Evolutionary conservation across 2,113 vertebrate species (phyloP).

Genomic region (Aramus guarauna): DNA sequence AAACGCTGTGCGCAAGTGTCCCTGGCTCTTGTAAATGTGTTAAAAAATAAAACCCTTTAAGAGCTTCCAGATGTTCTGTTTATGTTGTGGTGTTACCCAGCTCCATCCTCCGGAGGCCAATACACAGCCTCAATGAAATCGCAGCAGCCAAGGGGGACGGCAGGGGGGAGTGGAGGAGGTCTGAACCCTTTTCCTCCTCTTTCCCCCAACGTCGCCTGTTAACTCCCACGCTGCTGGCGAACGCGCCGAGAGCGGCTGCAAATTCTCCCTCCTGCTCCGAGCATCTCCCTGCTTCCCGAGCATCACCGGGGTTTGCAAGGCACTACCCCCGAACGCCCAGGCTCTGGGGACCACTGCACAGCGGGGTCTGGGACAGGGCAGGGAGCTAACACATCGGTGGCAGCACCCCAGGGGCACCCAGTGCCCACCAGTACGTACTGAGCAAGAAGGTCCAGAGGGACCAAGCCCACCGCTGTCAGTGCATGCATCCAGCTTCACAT

Average conservation of each 20-base stretch:
- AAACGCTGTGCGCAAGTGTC: slow-evolving; percentile 11
- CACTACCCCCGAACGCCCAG: fast-evolving
- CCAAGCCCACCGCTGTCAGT: background rate
- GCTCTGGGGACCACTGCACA: background rate
- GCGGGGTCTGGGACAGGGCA: fast-evolving
- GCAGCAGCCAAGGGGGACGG: background rate
- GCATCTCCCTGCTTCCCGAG: background rate
- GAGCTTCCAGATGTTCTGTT: slow-evolving; percentile 70
- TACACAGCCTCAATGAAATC: slow-evolving; percentile 23
- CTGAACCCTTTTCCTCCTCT: background rate
- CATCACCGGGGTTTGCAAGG: background rate
- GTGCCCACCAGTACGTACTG: background rate
- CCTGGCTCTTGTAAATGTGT: slow-evolving; percentile 55
- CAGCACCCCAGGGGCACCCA: background rate
- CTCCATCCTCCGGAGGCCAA: slow-evolving; percentile 19
- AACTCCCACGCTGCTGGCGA: background rate
- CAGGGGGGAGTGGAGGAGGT: background rate
- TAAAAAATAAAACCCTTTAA: slow-evolving; percentile 62
- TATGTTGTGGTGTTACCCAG: slow-evolving; percentile 36
- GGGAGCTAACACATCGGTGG: fast-evolving
- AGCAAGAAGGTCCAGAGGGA: background rate
- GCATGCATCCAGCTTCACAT: fast-evolving
- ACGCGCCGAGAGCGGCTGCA: fast-evolving
- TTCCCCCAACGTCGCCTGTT: background rate
- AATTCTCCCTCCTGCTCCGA: background rate